Conservation (phyloP, 2,113 vertebrate species). For the Hippopotamus amphibius region DNA sequence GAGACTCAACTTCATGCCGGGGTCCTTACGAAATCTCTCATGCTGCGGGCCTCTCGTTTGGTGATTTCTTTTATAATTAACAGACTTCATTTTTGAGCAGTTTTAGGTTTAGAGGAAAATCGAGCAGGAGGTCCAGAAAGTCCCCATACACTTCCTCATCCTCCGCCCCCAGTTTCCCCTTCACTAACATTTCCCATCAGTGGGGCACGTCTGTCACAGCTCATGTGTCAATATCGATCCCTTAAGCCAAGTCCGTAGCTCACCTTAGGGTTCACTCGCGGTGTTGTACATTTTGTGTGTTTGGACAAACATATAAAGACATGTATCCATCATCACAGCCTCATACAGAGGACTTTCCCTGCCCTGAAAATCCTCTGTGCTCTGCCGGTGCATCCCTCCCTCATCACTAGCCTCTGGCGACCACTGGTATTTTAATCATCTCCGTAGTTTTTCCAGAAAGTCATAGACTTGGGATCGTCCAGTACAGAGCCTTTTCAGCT, state of each 20-base stretch:
- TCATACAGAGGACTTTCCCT: too few species aligned
- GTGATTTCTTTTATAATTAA: not conserved
- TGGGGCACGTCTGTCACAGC: rapidly evolving
- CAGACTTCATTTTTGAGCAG: not conserved
- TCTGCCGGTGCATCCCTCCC: not conserved
- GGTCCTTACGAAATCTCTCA: too few species aligned
- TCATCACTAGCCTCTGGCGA: too few species aligned
- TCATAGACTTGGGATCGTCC: not conserved
- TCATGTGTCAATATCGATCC: not conserved
- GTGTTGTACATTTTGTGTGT: rapidly evolving
- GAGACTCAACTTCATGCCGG: not conserved
- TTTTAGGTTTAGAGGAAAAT: not conserved
- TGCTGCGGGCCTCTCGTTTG: not conserved
- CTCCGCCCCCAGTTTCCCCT: not conserved
- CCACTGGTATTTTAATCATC: rapidly evolving
- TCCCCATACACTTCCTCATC: not conserved
- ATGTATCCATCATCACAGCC: rapidly evolving
- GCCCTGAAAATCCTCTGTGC: rapidly evolving
- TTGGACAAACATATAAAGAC: not conserved
- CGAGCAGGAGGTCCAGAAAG: not conserved
- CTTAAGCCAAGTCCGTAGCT: not conserved
- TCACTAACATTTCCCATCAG: rapidly evolving
- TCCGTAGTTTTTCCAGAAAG: not conserved
- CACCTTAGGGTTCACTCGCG: not conserved
- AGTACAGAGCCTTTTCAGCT: rapidly evolving